Evolutionary conservation across 2,113 vertebrate species (phyloP).

Genomic region (Percina caprodes): DNA sequence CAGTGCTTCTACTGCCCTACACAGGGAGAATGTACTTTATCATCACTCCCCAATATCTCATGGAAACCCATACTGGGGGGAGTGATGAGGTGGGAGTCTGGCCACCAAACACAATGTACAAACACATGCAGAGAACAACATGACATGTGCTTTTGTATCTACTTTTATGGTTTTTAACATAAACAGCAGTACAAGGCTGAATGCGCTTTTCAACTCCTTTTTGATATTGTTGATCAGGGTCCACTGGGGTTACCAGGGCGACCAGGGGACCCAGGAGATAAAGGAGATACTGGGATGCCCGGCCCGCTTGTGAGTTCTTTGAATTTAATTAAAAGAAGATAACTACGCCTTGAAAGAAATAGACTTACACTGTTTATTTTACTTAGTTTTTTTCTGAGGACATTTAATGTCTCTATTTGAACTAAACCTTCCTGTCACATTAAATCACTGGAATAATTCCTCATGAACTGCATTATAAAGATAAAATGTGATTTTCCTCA

Average conservation of each 20-base stretch:
- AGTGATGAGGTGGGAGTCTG: too few relatives aligned
- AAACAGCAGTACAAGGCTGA: background rate
- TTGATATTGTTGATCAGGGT: slow-evolving; percentile 78
- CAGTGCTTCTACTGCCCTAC: too few relatives aligned
- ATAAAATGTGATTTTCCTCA: slow-evolving; percentile 48
- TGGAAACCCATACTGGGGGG: too few relatives aligned
- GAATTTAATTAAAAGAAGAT: background rate
- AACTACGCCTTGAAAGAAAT: background rate
- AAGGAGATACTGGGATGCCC: slow-evolving; percentile 84
- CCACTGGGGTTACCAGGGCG: slow-evolving; percentile 87
- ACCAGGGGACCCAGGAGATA: slow-evolving; percentile 85
- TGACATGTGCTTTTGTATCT: background rate
- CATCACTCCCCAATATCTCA: too few relatives aligned
- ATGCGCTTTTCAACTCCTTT: background rate
- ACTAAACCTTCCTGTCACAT: background rate
- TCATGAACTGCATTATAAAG: background rate
- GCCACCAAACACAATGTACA: too few relatives aligned
- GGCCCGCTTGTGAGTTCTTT: slow-evolving; percentile 77
- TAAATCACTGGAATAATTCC: background rate
- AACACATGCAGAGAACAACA: too few relatives aligned
- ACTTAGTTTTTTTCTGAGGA: background rate
- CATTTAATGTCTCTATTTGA: background rate
- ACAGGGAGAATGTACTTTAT: too few relatives aligned
- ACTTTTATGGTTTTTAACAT: background rate
- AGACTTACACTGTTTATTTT: background rate